These are phyloP conservation scores for Cremastobaeus sp. DNA, from an alignment of 2,888 invertebrate species.

Conservation along the genomic window DNA sequence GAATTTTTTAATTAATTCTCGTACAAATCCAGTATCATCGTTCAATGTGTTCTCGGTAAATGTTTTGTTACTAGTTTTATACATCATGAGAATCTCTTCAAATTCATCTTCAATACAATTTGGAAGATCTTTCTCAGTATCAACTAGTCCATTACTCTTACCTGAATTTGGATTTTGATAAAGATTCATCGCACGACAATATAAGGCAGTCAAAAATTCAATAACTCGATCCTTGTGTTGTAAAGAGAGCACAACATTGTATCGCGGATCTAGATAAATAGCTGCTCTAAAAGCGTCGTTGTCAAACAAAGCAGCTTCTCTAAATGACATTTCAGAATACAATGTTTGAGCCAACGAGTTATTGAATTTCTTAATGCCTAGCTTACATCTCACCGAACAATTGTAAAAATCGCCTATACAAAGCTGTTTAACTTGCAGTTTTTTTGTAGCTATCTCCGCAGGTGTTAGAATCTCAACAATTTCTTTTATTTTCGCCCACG, in stretches of 20 bases:
- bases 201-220: slow-evolving; percentile 7
- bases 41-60: not conserved
- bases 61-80: not conserved
- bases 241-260: slow-evolving; percentile 2
- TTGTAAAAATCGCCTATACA: slow-evolving; percentile 4
- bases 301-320: slow-evolving; percentile 2
- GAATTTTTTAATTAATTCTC: not conserved
- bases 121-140: not conserved
- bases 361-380: not conserved
- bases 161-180: not conserved
- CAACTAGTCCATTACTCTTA: slow-evolving; percentile 3
- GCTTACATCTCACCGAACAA: slow-evolving; percentile 11
- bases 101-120: slow-evolving; percentile 10
- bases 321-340: slow-evolving; percentile 7
- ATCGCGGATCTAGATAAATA: slow-evolving; percentile 24
- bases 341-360: not conserved
- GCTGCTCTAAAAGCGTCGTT: slow-evolving; percentile 26
- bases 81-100: slow-evolving; percentile 6
- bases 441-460: slow-evolving; percentile 8
- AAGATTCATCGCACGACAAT: not conserved
- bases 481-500: slow-evolving; percentile 12
- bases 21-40: not conserved
- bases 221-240: slow-evolving; percentile 19
- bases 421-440: not conserved
- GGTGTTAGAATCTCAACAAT: slow-evolving; percentile 1